Evolutionary conservation across 64 coral and sea anemone genomes (phyloP).

Genomic region (Porites lutea): DNA sequence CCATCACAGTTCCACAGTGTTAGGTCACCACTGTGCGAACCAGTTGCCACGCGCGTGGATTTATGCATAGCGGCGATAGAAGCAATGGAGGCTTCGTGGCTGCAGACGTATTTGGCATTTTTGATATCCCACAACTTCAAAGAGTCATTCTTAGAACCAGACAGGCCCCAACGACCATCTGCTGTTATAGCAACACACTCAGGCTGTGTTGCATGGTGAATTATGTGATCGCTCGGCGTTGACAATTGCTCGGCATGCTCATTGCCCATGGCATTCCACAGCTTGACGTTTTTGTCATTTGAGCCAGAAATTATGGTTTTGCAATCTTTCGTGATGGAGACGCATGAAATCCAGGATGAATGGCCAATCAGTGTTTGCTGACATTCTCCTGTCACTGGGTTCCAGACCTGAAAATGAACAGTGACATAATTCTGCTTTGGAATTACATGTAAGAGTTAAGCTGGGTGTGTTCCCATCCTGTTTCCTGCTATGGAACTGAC

Average conservation of each 20-base stretch:
- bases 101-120: constrained; percentile 24
- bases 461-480: too few species aligned
- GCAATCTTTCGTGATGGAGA: constrained; percentile 78
- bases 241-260: constrained; percentile 31
- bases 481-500: too few species aligned
- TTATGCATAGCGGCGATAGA: constrained; percentile 53
- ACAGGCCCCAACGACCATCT: constrained; percentile 72
- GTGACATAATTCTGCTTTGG: not conserved
- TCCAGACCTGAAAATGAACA: constrained; percentile 60
- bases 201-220: constrained; percentile 77
- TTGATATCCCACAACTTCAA: constrained; percentile 83
- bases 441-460: too few species aligned
- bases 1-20: constrained; percentile 76
- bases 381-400: constrained; percentile 68
- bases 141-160: constrained; percentile 82
- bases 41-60: constrained; percentile 65
- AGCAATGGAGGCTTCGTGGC: constrained; percentile 51
- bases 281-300: constrained; percentile 90
- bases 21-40: constrained; percentile 66
- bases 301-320: constrained; percentile 88
- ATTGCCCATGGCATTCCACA: constrained; percentile 70
- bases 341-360: constrained; percentile 84
- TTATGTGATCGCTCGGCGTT: constrained; percentile 74
- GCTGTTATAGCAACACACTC: constrained; percentile 84
- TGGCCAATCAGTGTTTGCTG: constrained; percentile 84